phyloP scores from a whole-genome alignment of 1,140 invertebrate species.

The Neodiprion fabricii region DNA sequence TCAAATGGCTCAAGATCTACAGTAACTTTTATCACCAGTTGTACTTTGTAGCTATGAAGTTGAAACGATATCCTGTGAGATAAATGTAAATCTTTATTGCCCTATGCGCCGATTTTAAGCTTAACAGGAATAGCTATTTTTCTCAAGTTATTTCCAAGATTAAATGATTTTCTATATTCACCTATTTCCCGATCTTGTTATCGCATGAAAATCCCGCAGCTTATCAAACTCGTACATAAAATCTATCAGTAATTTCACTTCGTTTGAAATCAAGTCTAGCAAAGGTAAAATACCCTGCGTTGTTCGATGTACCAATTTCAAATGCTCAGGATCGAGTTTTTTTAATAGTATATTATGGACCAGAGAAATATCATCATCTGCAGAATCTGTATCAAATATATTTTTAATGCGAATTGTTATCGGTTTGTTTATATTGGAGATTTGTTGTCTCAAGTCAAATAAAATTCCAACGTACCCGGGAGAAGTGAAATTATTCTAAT shows the following conservation, averaged over 20 bases:
- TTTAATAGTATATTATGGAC: slow-evolving; percentile 40
- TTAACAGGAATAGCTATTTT: slow-evolving; percentile 12
- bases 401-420: slow-evolving; percentile 14
- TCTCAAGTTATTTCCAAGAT: slow-evolving; percentile 14
- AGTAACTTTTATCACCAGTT: slow-evolving; percentile 40
- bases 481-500: slow-evolving; percentile 40
- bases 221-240: slow-evolving; percentile 43
- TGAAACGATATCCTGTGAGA: slow-evolving; percentile 42
- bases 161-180: slow-evolving; percentile 31
- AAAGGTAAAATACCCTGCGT: slow-evolving; percentile 37
- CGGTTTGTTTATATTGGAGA: slow-evolving; percentile 11
- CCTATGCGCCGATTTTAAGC: neutral
- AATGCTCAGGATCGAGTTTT: slow-evolving; percentile 31
- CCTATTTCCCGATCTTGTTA: slow-evolving; percentile 32
- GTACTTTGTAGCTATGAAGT: slow-evolving; percentile 31
- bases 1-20: slow-evolving; percentile 40
- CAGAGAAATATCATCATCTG: slow-evolving; percentile 21
- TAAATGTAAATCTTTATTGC: slow-evolving; percentile 15
- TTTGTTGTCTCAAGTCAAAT: neutral
- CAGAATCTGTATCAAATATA: neutral
- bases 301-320: slow-evolving; percentile 28
- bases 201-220: slow-evolving; percentile 35
- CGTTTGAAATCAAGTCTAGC: slow-evolving; percentile 36
- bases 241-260: slow-evolving; percentile 42
- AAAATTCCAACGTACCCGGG: slow-evolving; percentile 28